These are phyloP conservation scores for Geophilus truncorum DNA, from an alignment of 2,888 invertebrate species.

Conservation along the genomic window DNA sequence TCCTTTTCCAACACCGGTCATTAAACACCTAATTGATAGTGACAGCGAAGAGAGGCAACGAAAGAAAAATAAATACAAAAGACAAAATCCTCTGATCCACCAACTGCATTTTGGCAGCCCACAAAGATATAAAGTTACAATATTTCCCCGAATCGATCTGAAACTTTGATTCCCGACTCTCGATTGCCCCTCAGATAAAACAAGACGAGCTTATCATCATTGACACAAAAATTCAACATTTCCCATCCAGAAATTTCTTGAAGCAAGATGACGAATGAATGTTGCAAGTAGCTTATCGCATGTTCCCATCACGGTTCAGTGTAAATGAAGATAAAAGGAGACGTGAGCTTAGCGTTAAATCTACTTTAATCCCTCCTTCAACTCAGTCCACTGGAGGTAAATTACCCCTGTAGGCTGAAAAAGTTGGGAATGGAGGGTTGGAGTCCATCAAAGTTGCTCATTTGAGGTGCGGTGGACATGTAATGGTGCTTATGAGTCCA, in stretches of 20 bases:
- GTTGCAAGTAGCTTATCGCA: background rate
- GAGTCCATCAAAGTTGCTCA: background rate
- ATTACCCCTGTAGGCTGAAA: conserved; percentile 5
- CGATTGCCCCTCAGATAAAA: background rate
- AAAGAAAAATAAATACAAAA: too few relatives aligned
- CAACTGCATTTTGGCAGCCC: background rate
- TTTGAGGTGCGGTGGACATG: background rate
- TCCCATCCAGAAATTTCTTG: background rate
- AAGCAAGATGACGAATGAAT: background rate
- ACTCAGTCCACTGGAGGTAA: background rate
- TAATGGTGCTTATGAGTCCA: background rate
- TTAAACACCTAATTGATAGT: background rate
- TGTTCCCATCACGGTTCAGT: background rate
- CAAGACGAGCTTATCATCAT: background rate
- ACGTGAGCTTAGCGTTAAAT: conserved; percentile 3
- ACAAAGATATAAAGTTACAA: background rate
- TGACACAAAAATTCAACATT: background rate
- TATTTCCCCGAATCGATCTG: background rate
- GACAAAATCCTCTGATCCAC: background rate
- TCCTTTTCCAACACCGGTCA: background rate
- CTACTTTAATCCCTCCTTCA: background rate
- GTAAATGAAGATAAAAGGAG: background rate
- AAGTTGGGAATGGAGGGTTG: background rate
- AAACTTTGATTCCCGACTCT: background rate
- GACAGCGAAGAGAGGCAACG: too few relatives aligned